phyloP scores from a whole-genome alignment of 1,140 invertebrate species.

The Ruditapes philippinarum region DNA sequence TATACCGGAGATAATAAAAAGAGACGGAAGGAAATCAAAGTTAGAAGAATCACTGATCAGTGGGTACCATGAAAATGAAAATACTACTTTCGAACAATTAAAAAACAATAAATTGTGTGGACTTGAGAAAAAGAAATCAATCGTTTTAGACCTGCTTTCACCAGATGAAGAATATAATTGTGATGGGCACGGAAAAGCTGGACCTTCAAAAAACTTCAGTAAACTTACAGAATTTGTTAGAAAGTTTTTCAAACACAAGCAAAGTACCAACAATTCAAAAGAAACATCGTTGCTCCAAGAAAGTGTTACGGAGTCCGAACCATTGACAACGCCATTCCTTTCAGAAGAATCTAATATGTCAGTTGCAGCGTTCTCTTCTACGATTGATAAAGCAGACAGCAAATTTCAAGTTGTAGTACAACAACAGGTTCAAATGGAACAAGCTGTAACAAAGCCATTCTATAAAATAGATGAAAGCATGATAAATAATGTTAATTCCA shows the following conservation, averaged over 20 bases:
- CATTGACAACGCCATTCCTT: no score
- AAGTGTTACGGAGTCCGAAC: no score
- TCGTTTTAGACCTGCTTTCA: neutral
- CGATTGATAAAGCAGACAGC: neutral
- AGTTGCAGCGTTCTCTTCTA: neutral
- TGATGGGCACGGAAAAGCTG: no score
- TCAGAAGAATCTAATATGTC: no score
- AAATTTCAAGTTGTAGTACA: neutral
- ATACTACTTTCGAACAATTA: neutral
- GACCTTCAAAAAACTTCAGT: no score
- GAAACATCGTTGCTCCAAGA: no score
- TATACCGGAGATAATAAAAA: neutral
- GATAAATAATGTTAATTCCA: no score
- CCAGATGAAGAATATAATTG: neutral
- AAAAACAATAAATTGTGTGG: neutral
- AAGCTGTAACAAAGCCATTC: no score
- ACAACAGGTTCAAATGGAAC: no score
- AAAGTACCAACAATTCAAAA: neutral
- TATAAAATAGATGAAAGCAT: no score
- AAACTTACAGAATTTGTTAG: neutral
- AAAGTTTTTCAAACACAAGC: neutral
- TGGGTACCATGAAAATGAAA: neutral
- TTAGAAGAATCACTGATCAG: neutral
- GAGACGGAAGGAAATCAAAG: constrained; percentile 1
- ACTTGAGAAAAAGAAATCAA: neutral